Evolutionary conservation across 2,888 invertebrate genomes (phyloP).

Genomic region (Drosophila tripunctata): DNA sequence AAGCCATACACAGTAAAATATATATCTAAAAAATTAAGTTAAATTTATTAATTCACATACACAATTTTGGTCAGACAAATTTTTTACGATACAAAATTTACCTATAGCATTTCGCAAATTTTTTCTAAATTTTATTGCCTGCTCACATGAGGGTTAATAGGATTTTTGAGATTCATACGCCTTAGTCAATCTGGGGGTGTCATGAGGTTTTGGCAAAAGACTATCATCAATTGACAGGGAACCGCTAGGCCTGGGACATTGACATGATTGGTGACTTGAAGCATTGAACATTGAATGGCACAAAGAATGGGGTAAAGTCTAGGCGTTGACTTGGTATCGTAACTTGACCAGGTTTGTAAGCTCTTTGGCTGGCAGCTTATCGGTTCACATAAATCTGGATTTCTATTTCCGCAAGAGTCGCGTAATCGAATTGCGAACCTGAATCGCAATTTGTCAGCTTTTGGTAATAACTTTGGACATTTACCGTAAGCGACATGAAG

Average conservation of each 20-base stretch:
- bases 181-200: not conserved
- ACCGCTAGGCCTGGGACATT: conserved; percentile 68
- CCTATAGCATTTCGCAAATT: not conserved
- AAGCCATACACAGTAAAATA: too few relatives aligned
- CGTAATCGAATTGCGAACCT: conserved; percentile 53
- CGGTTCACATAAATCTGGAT: conserved; percentile 51
- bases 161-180: not conserved
- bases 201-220: conserved; percentile 1
- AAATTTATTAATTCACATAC: too few relatives aligned
- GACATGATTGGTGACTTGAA: conserved; percentile 68
- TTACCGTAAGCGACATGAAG: conserved; percentile 64
- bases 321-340: conserved; percentile 34
- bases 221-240: conserved; percentile 64
- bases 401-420: conserved; percentile 63
- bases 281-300: conserved; percentile 9
- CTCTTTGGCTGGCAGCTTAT: conserved; percentile 42
- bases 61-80: too few relatives aligned
- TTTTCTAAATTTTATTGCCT: not conserved
- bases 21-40: too few relatives aligned
- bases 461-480: conserved; percentile 78
- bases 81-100: too few relatives aligned
- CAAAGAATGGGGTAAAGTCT: conserved; percentile 5
- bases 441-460: conserved; percentile 78
- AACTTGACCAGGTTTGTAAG: conserved; percentile 13
- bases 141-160: not conserved